Base-by-base conservation (phyloP, 2,797 vertebrate genomes). In the Gobio occitaniae region DNA sequence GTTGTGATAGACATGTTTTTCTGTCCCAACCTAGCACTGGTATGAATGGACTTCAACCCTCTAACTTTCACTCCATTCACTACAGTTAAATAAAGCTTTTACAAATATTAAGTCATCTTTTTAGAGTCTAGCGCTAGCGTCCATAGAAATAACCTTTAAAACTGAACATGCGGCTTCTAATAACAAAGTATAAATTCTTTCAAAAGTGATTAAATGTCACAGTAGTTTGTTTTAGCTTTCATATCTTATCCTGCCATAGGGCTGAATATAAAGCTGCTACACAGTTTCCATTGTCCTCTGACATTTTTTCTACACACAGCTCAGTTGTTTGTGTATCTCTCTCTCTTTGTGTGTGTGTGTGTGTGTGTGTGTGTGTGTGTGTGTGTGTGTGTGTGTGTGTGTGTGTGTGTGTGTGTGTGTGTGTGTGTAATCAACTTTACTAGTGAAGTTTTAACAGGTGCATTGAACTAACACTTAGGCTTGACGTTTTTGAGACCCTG, bases 271-370 rank as follows among this genome's bases (percentile, higher is more conserved):
- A 88, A 54, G 47, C 68, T 47, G 80, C 50, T 54, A 80, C 82
- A 77, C 77, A 29, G 74, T 61, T 56, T 59, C 59, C 80, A 88
- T 89, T 91, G 88, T 90, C 61, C 61, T 63, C 72, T 90, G 85
- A 89, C 86, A 88, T 89, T 91, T 90, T 86, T 86, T 81, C 80
- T 41, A 84, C 13, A 59, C 32, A 82, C 16, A 16, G 29, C 48
- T 68, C 36, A 36, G 47, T 54, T 11, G 44, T 78, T 54, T 50
- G 15, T 50, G 6, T 66, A 7, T 66, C 25, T 63, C 25, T 63
- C 25, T 63, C 12, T 63, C 3, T n/a, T n/a, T n/a, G n/a, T n/a
- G n/a, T n/a, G n/a, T n/a, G n/a, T n/a, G n/a, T n/a, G n/a, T n/a
- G n/a, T n/a, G n/a, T n/a, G n/a, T n/a, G n/a, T n/a, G n/a, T n/a